Evolutionary conservation across 1,140 invertebrate species (phyloP).

Genomic region (Copidosoma floridanum): DNA sequence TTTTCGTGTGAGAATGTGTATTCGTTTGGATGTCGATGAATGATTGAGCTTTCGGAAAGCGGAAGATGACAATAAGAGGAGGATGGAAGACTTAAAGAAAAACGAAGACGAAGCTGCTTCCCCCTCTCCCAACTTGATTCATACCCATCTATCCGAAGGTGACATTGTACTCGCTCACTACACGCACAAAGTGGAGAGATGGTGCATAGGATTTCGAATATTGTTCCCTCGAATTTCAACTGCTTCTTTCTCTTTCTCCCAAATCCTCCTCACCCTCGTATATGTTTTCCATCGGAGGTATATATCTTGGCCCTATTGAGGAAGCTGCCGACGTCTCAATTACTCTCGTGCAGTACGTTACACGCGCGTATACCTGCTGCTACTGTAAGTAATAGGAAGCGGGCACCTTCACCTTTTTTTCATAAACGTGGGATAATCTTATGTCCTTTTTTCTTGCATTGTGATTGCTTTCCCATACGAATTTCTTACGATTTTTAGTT

Average conservation of each 20-base stretch:
- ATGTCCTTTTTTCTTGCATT: neutral
- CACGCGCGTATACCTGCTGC: constrained; percentile 25
- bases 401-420: neutral
- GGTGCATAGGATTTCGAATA: constrained; percentile 1
- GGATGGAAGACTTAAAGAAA: neutral
- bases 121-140: neutral
- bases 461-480: too few relatives aligned
- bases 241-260: neutral
- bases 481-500: neutral
- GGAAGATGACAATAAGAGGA: neutral
- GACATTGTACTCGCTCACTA: neutral
- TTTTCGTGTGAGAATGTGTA: too few relatives aligned
- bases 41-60: constrained; percentile 9
- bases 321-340: constrained; percentile 39
- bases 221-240: neutral
- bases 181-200: neutral
- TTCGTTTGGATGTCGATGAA: too few relatives aligned
- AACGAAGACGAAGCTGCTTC: neutral
- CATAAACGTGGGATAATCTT: constrained; percentile 24
- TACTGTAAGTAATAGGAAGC: too few relatives aligned
- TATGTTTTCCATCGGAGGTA: constrained; percentile 7
- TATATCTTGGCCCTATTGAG: too few relatives aligned
- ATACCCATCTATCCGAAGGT: neutral
- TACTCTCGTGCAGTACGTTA: too few relatives aligned
- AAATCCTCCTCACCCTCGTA: constrained; percentile 16